Evolutionary conservation across 1,140 invertebrate species (phyloP), one percentile per base, ranked within the genome.

Genomic region (Nasonia vitripennis): DNA sequence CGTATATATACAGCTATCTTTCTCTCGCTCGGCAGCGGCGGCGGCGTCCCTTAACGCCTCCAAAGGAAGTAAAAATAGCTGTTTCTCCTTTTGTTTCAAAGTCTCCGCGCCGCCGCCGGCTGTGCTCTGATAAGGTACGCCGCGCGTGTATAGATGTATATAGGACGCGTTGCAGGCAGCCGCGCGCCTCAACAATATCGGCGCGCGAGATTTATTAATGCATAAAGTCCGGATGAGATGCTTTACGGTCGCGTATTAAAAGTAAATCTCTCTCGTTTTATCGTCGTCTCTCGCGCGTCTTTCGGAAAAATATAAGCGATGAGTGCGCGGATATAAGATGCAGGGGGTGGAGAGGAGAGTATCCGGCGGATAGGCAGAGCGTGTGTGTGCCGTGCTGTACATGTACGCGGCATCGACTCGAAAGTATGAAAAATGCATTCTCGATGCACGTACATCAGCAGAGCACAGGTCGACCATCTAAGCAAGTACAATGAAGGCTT

Each of bases 31-130:
- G 12, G 5, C 48, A 12, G 45, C 34, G 34, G 34, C 45, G 7
- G 45, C 4, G 34, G 34, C 45, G 7, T n/a, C 23, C 78, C 55
- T 62, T 62, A 62, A 62, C 55, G n/a, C 45, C 45, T 48, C 45
- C 74, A 17, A 74, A 74, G 73, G 37, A 37, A 74, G 37, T 74
- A 74, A 74, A 74, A 41, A 74, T 74, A 41, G 73, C 37, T 74
- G 17, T 41, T 74, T 71, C 23, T 71, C 12, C 70, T 71, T 71
- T 71, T 71, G 55, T 62, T 62, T n/a, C 55, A 62, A 62, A 62
- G 55, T 62, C 55, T 17, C 41, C 9, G 41, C 41, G 37, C 7
- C 6, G 55, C 48, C 1, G 14, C 6, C 51, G 34, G 17, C 51
- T 55, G 10, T 55, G 17, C 51, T 27, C 27, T 17, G 55, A n/a